Conservation (phyloP, 2,113 vertebrate genomes). For the Alexandromys fortis region DNA sequence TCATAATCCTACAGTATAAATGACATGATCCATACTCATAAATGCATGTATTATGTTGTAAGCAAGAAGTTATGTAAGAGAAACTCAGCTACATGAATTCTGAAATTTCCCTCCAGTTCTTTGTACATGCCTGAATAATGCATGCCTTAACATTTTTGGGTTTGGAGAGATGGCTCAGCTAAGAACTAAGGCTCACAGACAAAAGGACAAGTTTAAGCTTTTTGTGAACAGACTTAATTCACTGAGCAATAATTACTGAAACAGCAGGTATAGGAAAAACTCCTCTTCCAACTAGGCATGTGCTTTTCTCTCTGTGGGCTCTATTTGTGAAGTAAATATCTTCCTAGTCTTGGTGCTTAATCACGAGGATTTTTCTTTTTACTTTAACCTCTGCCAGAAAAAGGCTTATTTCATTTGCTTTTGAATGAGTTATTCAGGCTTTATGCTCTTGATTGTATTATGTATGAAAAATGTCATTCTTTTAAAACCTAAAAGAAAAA, state of each 20-base stretch:
- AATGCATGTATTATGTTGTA: neutral
- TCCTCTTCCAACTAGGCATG: neutral
- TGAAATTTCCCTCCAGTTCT: slow-evolving; percentile 14
- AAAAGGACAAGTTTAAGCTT: neutral
- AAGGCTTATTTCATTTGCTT: slow-evolving; percentile 47
- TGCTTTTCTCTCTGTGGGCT: slow-evolving; percentile 22
- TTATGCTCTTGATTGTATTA: slow-evolving; percentile 42
- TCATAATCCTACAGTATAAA: neutral
- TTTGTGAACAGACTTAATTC: slow-evolving; percentile 26
- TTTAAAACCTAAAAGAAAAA: slow-evolving; percentile 38
- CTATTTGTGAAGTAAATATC: slow-evolving; percentile 18
- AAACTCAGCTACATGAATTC: slow-evolving; percentile 28
- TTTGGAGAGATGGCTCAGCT: neutral
- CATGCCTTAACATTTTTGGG: neutral
- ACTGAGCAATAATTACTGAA: neutral
- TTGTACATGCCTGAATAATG: neutral
- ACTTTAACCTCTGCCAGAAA: slow-evolving; percentile 10
- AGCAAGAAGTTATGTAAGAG: slow-evolving; percentile 4
- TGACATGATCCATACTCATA: slow-evolving; percentile 9
- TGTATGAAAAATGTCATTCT: neutral
- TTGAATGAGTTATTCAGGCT: slow-evolving; percentile 42
- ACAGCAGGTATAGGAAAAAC: neutral
- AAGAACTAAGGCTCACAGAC: neutral
- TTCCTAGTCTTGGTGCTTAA: slow-evolving; percentile 53
- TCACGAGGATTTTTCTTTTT: slow-evolving; percentile 12